Evolutionary conservation across 2,113 vertebrate genomes (phyloP).

Genomic region (Odocoileus hemionus): DNA sequence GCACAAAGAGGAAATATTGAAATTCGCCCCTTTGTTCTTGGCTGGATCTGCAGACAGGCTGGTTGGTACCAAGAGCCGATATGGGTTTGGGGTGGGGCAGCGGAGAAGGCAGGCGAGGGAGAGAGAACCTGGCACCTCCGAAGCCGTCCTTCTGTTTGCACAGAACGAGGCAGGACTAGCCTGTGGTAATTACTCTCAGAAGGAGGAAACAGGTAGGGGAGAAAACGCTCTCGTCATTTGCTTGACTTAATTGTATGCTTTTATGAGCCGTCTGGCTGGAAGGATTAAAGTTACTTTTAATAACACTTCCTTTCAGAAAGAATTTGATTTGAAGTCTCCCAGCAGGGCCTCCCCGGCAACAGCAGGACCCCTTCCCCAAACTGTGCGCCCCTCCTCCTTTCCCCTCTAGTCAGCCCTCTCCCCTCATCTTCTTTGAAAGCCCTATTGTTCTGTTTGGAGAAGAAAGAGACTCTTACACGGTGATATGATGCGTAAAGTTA

Average conservation of each 20-base stretch:
- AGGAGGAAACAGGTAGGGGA: constrained; percentile 80
- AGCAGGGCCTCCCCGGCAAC: constrained; percentile 76
- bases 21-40: constrained; percentile 76
- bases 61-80: constrained; percentile 36
- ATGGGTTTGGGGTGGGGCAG: neutral
- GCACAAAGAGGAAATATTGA: constrained; percentile 79
- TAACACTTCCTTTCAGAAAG: constrained; percentile 80
- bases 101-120: neutral
- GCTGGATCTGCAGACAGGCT: constrained; percentile 58
- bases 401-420: constrained; percentile 3
- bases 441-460: constrained; percentile 62
- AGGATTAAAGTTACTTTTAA: constrained; percentile 87
- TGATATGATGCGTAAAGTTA: neutral
- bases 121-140: constrained; percentile 38
- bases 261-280: constrained; percentile 80
- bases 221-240: constrained; percentile 80
- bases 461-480: neutral
- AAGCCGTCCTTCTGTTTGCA: constrained; percentile 65
- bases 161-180: constrained; percentile 70
- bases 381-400: neutral
- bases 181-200: constrained; percentile 81
- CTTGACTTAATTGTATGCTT: constrained; percentile 85
- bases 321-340: constrained; percentile 84
- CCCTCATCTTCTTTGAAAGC: neutral
- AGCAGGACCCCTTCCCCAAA: constrained; percentile 69